Evolutionary conservation across 2,888 invertebrate species (phyloP).

Genomic region (Galerucella pusilla): DNA sequence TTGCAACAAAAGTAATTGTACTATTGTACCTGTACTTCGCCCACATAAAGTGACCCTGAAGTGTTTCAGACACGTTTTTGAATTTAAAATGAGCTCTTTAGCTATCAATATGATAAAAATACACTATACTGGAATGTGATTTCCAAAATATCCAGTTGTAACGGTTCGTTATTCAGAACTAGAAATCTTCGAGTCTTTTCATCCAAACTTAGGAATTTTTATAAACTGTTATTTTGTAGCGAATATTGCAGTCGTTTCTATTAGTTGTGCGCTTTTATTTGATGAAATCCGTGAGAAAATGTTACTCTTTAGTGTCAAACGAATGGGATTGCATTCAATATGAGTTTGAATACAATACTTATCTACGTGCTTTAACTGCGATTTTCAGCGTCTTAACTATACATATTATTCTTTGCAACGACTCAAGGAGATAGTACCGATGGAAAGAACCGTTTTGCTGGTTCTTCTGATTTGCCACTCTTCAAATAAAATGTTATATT

Average conservation of each 20-base stretch:
- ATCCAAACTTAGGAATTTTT: background rate
- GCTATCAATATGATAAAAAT: too few relatives aligned
- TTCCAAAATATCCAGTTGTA: too few relatives aligned
- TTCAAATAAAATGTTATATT: too few relatives aligned
- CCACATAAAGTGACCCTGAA: too few relatives aligned
- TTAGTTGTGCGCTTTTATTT: background rate
- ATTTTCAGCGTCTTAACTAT: background rate
- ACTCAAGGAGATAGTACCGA: background rate
- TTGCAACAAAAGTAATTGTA: too few relatives aligned
- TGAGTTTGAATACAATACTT: background rate
- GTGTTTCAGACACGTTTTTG: too few relatives aligned
- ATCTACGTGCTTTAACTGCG: background rate
- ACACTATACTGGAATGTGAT: too few relatives aligned
- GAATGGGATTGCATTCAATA: background rate
- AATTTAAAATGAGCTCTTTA: too few relatives aligned
- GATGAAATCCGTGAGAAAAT: conserved; percentile 1
- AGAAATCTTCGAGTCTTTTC: too few relatives aligned
- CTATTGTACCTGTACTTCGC: too few relatives aligned
- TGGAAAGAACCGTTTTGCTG: background rate
- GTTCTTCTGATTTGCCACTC: background rate
- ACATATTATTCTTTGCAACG: background rate
- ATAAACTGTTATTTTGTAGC: background rate
- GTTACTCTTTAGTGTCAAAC: background rate
- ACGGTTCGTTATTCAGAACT: too few relatives aligned
- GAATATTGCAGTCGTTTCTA: background rate